Percentiles rank a stretch among this genome's conserved stretches.
Conservation (phyloP, 2,113 vertebrate genomes). For the Cathartes aura region DNA sequence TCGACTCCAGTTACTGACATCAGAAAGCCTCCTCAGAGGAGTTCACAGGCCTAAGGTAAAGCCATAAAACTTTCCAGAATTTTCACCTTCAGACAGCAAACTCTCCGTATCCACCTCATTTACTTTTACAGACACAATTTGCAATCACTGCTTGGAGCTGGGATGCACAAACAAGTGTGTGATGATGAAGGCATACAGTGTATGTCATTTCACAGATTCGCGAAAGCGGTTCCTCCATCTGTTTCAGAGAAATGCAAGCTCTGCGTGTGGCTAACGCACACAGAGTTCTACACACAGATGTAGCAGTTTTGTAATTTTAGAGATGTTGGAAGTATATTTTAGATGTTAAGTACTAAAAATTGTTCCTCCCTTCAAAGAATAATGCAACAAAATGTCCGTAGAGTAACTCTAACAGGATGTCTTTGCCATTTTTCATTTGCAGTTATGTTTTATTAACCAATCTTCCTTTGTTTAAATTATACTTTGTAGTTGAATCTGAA, state of each 20-base stretch:
- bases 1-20: background rate
- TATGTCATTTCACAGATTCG: background rate
- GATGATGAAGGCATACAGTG: background rate
- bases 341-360: background rate
- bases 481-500: background rate
- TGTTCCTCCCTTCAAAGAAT: background rate
- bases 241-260: background rate
- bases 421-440: background rate
- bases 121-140: background rate
- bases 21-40: background rate
- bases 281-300: background rate
- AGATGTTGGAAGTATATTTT: background rate
- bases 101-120: background rate
- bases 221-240: background rate
- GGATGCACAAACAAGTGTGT: background rate
- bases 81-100: background rate
- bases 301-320: background rate
- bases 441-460: background rate
- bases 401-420: background rate
- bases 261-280: background rate
- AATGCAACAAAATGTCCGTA: background rate
- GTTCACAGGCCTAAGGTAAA: background rate
- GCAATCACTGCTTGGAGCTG: background rate
- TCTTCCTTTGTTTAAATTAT: background rate
- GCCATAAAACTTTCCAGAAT: background rate